Base-by-base conservation (phyloP, 1,140 invertebrate genomes). In the Drosophila watanabei region DNA sequence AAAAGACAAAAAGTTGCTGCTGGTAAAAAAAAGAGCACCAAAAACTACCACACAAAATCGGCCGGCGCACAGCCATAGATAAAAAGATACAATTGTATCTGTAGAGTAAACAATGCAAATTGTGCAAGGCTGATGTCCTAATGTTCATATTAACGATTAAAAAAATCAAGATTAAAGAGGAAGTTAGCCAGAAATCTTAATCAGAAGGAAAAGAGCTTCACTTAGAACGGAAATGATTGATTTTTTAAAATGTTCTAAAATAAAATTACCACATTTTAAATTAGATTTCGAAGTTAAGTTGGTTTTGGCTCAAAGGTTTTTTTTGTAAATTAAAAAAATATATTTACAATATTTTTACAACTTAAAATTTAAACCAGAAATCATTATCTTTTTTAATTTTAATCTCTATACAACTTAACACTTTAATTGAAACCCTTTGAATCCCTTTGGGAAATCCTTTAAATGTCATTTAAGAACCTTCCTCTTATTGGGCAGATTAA, bases 21-120 rank as follows among this genome's bases (percentile, higher is more conserved):
- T 84, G 82, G 82, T 77, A 79, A 85, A 75, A 80, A 84, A 84
- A 68, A 82, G 71, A 68, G 68, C 66, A 73, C 66, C 51, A 5
- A 59, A 77, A 60, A 66, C 70, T 60, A 75, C 71, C 66, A 85
- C 59, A 80, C 46, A 72, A 58, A 61, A 69, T 61, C 60, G 24
- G 43, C 18, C 37, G 30, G 39, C 48, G 49, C 79, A 72, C 45
- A 54, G 28, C n/a, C 68, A 81, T 65, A 81, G 56, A 76, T 83
- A 46, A 63, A 64, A 58, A 79, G 57, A 71, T 59, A 82, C 59
- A 66, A 56, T 81, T 65, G 56, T 73, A 62, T 84, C 61, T 69
- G 60, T 35, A 57, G 62, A n/a, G 35, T 32, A 64, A 80, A 78
- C 73, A 84, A 84, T 79, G 16, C 56, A 46, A 52, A 68, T 62